Evolutionary conservation across 2,888 invertebrate genomes (phyloP), one percentile per base, ranked within the genome.

Genomic region (Andrena camellia): DNA sequence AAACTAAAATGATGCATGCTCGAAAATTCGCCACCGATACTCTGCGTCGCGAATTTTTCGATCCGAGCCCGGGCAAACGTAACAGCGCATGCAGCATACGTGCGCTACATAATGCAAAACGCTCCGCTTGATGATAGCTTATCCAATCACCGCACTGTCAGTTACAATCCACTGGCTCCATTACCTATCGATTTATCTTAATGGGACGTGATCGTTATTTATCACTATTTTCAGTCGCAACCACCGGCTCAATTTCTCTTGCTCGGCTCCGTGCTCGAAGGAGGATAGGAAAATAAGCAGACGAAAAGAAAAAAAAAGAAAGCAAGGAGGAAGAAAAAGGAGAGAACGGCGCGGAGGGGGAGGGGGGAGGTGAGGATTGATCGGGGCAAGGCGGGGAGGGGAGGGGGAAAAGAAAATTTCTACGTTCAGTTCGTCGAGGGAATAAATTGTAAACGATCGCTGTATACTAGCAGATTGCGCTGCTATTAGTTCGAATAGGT

Each of bases 161-260:
- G 90, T 91, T 91, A 90, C 92, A 92, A 91, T 92, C 90, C 90
- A 89, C 90, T 85, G 86, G 89, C 88, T 91, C 90, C 90, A 91
- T 92, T 90, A 91, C 90, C 90, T 89, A 89, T 90, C 92, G 91
- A 93, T 93, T 93, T 91, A 92, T 93, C 91, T 92, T 93, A 93
- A 93, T 93, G 91, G 89, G 90, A 90, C 89, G 87, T 88, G 90
- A 92, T 92, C 89, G 91, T 92, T 92, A 92, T 92, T 93, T 92
- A 93, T 93, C 92, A 91, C 90, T 90, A 90, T 92, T 92, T 92
- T 91, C 92, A 92, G 88, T 91, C 88, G 85, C 90, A 75, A 88
- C 85, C 88, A 81, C 77, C 83, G 81, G 78, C 85, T 84, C 90
- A 78, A 91, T 90, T 90, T 90, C 89, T 91, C 89, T 89, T 76